These are phyloP conservation scores for Pocillopora damicornis DNA, from an alignment of 64 coral and sea anemone genomes.

Conservation along the genomic window DNA sequence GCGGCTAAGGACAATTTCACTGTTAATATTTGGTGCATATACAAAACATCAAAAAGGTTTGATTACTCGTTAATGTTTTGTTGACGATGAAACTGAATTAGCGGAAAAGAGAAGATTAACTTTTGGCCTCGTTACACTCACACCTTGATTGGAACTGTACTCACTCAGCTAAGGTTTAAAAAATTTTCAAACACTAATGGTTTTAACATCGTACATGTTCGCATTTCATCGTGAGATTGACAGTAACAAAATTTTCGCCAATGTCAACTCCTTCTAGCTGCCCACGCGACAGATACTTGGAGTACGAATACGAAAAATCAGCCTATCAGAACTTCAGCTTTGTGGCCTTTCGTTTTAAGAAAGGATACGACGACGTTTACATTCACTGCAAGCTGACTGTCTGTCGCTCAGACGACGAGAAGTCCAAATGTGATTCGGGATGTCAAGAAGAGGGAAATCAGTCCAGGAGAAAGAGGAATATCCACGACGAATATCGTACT, in stretches of 20 bases:
- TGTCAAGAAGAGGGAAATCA: not conserved
- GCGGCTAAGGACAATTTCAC: too few species aligned
- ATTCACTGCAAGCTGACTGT: conserved; percentile 24
- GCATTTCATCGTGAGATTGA: too few species aligned
- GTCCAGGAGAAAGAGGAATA: conserved; percentile 3
- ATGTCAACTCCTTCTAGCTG: not conserved
- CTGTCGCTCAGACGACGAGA: not conserved
- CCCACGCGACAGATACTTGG: conserved; percentile 20
- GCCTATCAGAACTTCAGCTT: conserved; percentile 3
- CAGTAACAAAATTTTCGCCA: not conserved
- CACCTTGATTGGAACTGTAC: too few species aligned
- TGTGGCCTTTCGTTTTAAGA: conserved; percentile 10
- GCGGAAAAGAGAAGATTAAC: too few species aligned
- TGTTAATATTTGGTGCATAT: too few species aligned
- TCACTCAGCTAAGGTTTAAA: too few species aligned
- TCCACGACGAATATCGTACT: not conserved
- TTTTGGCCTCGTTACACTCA: too few species aligned
- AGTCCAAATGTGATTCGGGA: conserved; percentile 21
- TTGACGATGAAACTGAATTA: too few species aligned
- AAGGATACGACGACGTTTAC: conserved; percentile 10
- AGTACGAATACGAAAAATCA: conserved; percentile 23
- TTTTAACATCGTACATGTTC: too few species aligned
- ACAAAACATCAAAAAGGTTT: too few species aligned
- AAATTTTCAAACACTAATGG: too few species aligned
- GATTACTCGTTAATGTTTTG: too few species aligned